Percentiles rank a stretch among this genome's conserved stretches.
Evolutionary conservation across 2,797 vertebrate genomes (phyloP).

Genomic region (Sphaeramia orbicularis): DNA sequence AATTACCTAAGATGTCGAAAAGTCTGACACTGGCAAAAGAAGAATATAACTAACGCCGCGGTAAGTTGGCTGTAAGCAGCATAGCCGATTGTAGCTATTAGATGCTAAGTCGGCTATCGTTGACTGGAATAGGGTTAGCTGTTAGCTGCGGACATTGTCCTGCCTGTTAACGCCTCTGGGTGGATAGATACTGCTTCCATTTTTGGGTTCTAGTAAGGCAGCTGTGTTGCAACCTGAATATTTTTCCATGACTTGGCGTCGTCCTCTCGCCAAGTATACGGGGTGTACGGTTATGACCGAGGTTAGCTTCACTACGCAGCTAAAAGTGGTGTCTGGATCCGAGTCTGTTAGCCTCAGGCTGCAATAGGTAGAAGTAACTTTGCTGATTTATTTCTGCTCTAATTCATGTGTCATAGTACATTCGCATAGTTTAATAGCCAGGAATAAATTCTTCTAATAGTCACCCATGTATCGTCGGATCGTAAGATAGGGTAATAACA

Average conservation of each 20-base stretch:
- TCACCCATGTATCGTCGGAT: not conserved
- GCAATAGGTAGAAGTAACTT: slow-evolving; percentile 25
- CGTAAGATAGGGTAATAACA: not conserved
- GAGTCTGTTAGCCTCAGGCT: slow-evolving; percentile 51
- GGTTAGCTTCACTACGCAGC: slow-evolving; percentile 66
- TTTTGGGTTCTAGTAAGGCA: slow-evolving; percentile 60
- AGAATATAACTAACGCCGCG: slow-evolving; percentile 72
- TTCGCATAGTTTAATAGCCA: not conserved
- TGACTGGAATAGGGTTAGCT: slow-evolving; percentile 46
- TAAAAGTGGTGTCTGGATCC: slow-evolving; percentile 42
- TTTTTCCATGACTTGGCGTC: slow-evolving; percentile 35
- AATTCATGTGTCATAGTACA: not conserved
- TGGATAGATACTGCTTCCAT: slow-evolving; percentile 62
- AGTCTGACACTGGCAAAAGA: slow-evolving; percentile 66
- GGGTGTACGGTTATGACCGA: slow-evolving; percentile 46
- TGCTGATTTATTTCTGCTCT: slow-evolving; percentile 19
- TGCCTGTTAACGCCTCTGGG: slow-evolving; percentile 35
- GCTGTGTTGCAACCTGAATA: slow-evolving; percentile 52
- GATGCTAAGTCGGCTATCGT: slow-evolving; percentile 58
- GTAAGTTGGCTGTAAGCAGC: slow-evolving; percentile 76
- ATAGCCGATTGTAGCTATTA: slow-evolving; percentile 21
- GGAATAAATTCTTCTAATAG: slow-evolving; percentile 30
- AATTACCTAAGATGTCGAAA: slow-evolving; percentile 75
- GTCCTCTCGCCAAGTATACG: slow-evolving; percentile 47
- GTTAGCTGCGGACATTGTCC: slow-evolving; percentile 57